Percentiles rank a stretch among this genome's conserved stretches.
These are phyloP conservation scores for Microplitis mediator DNA, from an alignment of 1,140 invertebrate genomes.

Conservation along the genomic window DNA sequence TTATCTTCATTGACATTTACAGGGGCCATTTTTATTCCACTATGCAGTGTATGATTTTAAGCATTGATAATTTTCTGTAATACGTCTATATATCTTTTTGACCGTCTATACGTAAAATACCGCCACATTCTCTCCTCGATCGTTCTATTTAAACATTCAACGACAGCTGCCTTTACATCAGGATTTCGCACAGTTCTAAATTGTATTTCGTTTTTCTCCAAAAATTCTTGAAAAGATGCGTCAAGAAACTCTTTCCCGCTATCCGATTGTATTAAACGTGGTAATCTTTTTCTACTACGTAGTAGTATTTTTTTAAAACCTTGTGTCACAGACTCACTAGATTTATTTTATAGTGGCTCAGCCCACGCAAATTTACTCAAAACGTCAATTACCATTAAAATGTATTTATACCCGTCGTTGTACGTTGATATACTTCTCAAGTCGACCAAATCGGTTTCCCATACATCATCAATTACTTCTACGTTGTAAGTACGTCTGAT, in stretches of 20 bases:
- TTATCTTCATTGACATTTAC: not conserved
- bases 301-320: too few relatives aligned
- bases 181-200: slow-evolving; percentile 26
- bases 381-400: slow-evolving; percentile 52
- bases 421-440: slow-evolving; percentile 40
- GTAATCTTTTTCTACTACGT: too few relatives aligned
- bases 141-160: slow-evolving; percentile 36
- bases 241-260: too few relatives aligned
- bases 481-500: slow-evolving; percentile 29
- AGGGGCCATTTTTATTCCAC: slow-evolving; percentile 2
- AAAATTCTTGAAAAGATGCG: too few relatives aligned
- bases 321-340: not conserved
- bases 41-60: slow-evolving; percentile 29
- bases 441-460: slow-evolving; percentile 52
- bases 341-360: slow-evolving; percentile 48
- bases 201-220: too few relatives aligned
- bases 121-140: slow-evolving; percentile 39
- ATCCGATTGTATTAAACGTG: too few relatives aligned
- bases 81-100: slow-evolving; percentile 32
- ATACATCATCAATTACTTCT: slow-evolving; percentile 47
- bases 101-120: slow-evolving; percentile 30
- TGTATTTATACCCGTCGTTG: slow-evolving; percentile 45
- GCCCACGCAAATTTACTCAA: slow-evolving; percentile 51
- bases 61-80: slow-evolving; percentile 27
- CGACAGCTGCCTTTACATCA: slow-evolving; percentile 35